Evolutionary conservation across 2,113 vertebrate species (phyloP).

Genomic region (Picathartes gymnocephalus): DNA sequence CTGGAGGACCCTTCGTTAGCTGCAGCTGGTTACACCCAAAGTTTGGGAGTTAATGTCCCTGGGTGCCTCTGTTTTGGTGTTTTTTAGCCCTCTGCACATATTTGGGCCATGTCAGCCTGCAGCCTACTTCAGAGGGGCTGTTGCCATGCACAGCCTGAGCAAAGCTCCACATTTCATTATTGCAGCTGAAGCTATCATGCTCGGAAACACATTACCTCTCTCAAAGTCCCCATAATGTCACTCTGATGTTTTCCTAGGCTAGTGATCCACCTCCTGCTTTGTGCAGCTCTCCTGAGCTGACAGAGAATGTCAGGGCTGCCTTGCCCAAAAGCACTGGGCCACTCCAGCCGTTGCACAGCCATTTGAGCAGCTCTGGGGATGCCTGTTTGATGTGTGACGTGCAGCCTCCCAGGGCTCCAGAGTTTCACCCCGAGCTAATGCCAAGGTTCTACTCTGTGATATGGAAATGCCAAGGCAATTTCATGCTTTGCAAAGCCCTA

Average conservation of each 20-base stretch:
- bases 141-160: not conserved
- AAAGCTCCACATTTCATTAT: constrained; percentile 24
- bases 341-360: not conserved
- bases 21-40: not conserved
- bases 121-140: not conserved
- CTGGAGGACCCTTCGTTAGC: not conserved
- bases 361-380: not conserved
- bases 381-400: constrained; percentile 7
- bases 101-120: not conserved
- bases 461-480: constrained; percentile 30
- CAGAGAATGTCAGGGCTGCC: not conserved
- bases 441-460: not conserved
- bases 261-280: not conserved
- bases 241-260: not conserved
- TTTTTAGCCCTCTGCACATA: not conserved
- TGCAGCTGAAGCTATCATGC: not conserved
- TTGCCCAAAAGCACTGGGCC: not conserved
- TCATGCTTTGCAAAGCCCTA: constrained; percentile 52
- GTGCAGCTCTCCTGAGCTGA: not conserved
- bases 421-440: not conserved
- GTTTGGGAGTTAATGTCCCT: not conserved
- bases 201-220: not conserved
- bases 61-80: not conserved
- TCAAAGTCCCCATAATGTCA: constrained; percentile 9
- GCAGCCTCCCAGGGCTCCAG: not conserved